Conservation (phyloP, 2,888 invertebrate species). For the Pachycephus smyrnensis region DNA sequence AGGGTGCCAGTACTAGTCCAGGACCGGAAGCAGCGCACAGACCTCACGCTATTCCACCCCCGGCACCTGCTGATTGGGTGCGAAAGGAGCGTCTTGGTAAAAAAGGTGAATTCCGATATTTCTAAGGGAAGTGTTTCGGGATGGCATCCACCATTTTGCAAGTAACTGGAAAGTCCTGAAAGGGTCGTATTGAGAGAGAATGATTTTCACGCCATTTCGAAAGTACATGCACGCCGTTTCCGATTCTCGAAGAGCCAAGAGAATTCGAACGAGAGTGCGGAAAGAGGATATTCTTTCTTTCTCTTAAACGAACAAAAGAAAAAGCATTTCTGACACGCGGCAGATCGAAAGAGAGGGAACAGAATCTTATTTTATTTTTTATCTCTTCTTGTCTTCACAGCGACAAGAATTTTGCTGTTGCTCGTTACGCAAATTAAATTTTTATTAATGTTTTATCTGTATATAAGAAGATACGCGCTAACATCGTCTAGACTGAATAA, state of each 20-base stretch:
- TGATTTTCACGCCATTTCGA: neutral
- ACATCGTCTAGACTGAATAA: slow-evolving; percentile 31
- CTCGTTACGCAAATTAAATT: neutral
- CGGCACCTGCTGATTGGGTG: slow-evolving; percentile 84
- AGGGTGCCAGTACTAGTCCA: slow-evolving; percentile 65
- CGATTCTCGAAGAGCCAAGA: neutral
- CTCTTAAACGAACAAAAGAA: no score
- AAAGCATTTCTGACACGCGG: no score
- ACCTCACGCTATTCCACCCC: slow-evolving; percentile 68
- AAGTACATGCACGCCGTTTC: neutral
- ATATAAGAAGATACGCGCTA: neutral
- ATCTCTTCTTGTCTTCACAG: neutral
- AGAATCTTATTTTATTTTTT: neutral
- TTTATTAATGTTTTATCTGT: neutral
- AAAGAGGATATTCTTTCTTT: neutral
- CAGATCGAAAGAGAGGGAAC: neutral
- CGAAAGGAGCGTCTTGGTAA: slow-evolving; percentile 90
- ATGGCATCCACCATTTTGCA: neutral
- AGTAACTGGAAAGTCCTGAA: neutral
- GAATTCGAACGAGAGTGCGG: neutral
- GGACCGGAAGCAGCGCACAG: slow-evolving; percentile 63
- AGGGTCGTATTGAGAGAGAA: neutral
- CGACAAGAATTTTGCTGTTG: neutral
- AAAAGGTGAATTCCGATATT: slow-evolving; percentile 95
- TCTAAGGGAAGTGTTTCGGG: slow-evolving; percentile 69